These are phyloP conservation scores for Drosophila cognata DNA, from an alignment of 2,888 invertebrate genomes.

Conservation along the genomic window DNA sequence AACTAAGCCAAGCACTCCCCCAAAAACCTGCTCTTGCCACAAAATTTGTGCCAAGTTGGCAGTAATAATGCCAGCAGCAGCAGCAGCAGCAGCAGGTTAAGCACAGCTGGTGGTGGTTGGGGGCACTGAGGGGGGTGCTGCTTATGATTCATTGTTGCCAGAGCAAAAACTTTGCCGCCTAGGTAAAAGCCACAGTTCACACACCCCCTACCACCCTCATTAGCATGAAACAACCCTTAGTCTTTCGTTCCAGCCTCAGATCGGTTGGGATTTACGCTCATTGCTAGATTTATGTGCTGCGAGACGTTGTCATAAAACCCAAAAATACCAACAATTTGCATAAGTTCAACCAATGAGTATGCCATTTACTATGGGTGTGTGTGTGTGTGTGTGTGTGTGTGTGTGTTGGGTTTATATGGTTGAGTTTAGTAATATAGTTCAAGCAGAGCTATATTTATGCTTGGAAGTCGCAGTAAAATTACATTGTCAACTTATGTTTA, in stretches of 20 bases:
- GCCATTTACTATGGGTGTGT: neutral
- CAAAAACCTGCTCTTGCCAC: conserved; percentile 9
- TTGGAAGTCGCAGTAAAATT: neutral
- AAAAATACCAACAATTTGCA: conserved; percentile 68
- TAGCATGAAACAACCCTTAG: conserved; percentile 73
- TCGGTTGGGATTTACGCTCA: conserved; percentile 57
- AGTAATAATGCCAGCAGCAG: conserved; percentile 35
- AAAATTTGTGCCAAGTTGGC: conserved; percentile 60
- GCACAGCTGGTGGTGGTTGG: conserved; percentile 22
- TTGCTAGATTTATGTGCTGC: conserved; percentile 70
- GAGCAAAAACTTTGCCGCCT: conserved; percentile 34
- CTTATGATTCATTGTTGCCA: conserved; percentile 68
- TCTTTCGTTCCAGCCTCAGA: conserved; percentile 31
- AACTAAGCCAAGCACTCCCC: conserved; percentile 9
- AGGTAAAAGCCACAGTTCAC: conserved; percentile 50
- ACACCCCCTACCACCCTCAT: conserved; percentile 41
- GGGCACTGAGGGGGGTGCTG: conserved; percentile 17
- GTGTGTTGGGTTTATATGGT: neutral
- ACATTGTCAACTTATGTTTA: neutral
- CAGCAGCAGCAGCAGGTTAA: conserved; percentile 34
- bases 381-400: neutral
- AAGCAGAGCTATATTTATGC: neutral
- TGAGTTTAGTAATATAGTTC: neutral
- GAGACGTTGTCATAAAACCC: conserved; percentile 63
- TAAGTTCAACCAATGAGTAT: conserved; percentile 45